Conservation (phyloP, 2,113 vertebrate species). For the Petroica traversi region DNA sequence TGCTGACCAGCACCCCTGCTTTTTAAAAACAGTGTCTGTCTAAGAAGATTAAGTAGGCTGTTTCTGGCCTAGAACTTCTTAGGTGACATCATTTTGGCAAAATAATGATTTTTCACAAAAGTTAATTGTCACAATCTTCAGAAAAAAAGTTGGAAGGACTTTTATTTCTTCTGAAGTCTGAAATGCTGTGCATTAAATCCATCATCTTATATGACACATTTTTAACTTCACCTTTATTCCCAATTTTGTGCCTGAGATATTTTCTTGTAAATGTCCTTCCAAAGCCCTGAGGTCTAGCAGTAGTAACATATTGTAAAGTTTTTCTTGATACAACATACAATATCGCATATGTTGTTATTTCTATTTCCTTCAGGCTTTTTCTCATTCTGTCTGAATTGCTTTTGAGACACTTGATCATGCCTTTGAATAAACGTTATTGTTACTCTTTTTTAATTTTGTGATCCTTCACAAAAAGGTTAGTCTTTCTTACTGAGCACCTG, state of each 20-base stretch:
- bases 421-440: neutral
- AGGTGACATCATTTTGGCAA: neutral
- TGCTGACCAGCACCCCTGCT: accelerated
- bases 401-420: neutral
- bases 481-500: neutral
- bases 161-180: neutral
- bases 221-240: neutral
- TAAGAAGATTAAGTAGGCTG: neutral
- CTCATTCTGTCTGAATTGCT: neutral
- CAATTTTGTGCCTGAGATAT: no score
- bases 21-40: neutral
- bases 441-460: neutral
- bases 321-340: neutral
- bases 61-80: neutral
- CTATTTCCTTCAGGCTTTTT: neutral
- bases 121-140: neutral
- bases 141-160: neutral
- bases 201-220: neutral
- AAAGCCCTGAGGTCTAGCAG: neutral
- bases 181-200: neutral
- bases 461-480: neutral
- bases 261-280: neutral
- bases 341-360: neutral
- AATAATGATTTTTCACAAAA: neutral
- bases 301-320: neutral